Evolutionary conservation across 2,113 vertebrate genomes (phyloP), one percentile per base, ranked within the genome.

Genomic region (Echinops telfairi): DNA sequence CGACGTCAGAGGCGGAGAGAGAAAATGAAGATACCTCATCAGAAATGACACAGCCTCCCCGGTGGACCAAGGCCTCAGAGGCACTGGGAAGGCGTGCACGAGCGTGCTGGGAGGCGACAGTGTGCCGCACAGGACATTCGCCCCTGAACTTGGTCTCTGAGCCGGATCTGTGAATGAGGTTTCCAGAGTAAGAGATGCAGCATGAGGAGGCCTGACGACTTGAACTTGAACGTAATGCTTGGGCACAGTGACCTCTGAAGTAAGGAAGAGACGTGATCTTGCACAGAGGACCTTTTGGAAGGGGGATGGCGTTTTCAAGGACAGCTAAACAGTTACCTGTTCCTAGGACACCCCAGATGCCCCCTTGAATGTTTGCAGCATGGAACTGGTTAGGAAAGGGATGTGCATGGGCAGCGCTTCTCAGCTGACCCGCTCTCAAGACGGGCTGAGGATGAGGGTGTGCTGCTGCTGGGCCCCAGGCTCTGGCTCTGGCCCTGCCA

Each of bases 381-480:
- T 57, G 3, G 36, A 70, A 57, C n/a, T n/a, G 23, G 29, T 64
- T 85, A 57, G n/a, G 31, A 31, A 43, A 27, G 76, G 76, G 14
- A 23, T 86, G 84, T 83, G 53, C 4, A 1, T 11, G 10, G 8
- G 9, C 53, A 68, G 62, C 57, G 53, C 25, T 81, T 20, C 31
- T 66, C 33, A 12, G 22, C 80, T 76, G 84, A 58, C 11, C 19
- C 22, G 1, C 4, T 77, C n/a, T 11, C 19, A 10, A 81, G 78
- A 86, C 20, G 47, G 27, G 31, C 15, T 3, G 11, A 27, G 8
- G 15, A 66, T n/a, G 33, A 64, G 31, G 16, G 20, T 20, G 3
- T 29, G 1, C 10, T 1, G 1, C 23, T 7, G 40, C 25, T 57
- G 57, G n/a, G 15, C 1, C n/a, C 1, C 11, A 25, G 8, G n/a